Evolutionary conservation across 2,797 vertebrate species (phyloP), one percentile per base, ranked within the genome.

Genomic region (Enteromius trimaculatus): DNA sequence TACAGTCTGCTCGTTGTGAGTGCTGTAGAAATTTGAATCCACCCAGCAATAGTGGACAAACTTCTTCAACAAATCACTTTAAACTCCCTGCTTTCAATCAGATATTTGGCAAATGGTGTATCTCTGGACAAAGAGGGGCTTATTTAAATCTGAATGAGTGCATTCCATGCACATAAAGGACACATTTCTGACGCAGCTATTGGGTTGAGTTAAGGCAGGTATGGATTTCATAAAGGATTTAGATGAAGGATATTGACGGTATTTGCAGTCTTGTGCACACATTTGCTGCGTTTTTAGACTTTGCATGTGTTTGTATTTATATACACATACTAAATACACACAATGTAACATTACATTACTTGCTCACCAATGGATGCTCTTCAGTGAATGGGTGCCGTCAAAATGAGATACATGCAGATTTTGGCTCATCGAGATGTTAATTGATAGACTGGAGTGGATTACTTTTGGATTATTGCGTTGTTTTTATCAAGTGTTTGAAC

Each of bases 141-240:
- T 64, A 1, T 72, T 72, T 72, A 62, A 62, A 81, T 62, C 39
- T 37, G 79, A 60, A 69, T 60, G 23, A 47, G 17, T 44, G 55
- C 42, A 62, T 81, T 62, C 19, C 11, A n/a, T 47, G 53, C 79
- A 60, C 53, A 80, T 31, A 71, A 62, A n/a, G 26, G 42, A 62
- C 58, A 44, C 9, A 23, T 64, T 78, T 78, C 17, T 64, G 55
- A 72, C 16, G 21, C 68, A 72, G 53, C 68, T 34, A 53, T 23
- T 62, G 68, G 55, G 58, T 49, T 62, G 29, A 72, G 64, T 49
- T 80, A 44, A 31, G 53, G 21, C 37, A 71, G 53, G 55, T 34
- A 49, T 81, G 79, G 69, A 72, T 81, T 81, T 81, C 39, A 72
- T 62, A n/a, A 29, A 16, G 39, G 68, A 71, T 80, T 80, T 79